These are phyloP conservation scores for Caenorhabditis virilis DNA, from an alignment of 2,888 invertebrate species.

Conservation along the genomic window DNA sequence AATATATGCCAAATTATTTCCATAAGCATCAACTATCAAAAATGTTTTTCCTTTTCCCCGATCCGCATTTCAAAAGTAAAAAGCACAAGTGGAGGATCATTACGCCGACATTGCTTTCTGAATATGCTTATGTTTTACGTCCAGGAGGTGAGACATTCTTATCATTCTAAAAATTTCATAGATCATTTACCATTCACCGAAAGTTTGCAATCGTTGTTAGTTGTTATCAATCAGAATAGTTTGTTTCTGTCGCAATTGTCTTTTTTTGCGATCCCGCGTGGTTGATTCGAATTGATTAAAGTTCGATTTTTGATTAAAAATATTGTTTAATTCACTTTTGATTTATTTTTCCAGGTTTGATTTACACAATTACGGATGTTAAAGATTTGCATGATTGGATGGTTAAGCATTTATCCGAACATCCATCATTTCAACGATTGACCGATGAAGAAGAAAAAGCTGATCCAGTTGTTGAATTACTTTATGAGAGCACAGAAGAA, in stretches of 20 bases:
- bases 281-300: too few relatives aligned
- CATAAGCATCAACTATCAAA: conserved; percentile 79
- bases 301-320: too few relatives aligned
- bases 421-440: conserved; percentile 79
- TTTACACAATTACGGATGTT: conserved; percentile 97
- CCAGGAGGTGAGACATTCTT: conserved; percentile 74
- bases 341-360: conserved; percentile 78
- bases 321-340: too few relatives aligned
- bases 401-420: conserved; percentile 85
- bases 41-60: conserved; percentile 98
- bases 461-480: conserved; percentile 83
- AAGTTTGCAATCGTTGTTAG: too few relatives aligned
- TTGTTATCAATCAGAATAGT: too few relatives aligned
- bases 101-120: conserved; percentile 86
- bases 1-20: conserved; percentile 96
- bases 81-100: conserved; percentile 97
- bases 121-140: conserved; percentile 91
- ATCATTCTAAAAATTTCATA: too few relatives aligned
- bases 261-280: too few relatives aligned
- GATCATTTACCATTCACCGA: too few relatives aligned
- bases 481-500: conserved; percentile 90
- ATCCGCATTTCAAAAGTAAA: conserved; percentile 89
- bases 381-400: conserved; percentile 97
- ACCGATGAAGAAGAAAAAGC: conserved; percentile 34
- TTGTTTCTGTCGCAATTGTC: too few relatives aligned